A percentile compares a stretch with the other conserved stretches of the same genome.
phyloP scores from a whole-genome alignment of 2,113 vertebrate species.

The Caranx ignobilis region DNA sequence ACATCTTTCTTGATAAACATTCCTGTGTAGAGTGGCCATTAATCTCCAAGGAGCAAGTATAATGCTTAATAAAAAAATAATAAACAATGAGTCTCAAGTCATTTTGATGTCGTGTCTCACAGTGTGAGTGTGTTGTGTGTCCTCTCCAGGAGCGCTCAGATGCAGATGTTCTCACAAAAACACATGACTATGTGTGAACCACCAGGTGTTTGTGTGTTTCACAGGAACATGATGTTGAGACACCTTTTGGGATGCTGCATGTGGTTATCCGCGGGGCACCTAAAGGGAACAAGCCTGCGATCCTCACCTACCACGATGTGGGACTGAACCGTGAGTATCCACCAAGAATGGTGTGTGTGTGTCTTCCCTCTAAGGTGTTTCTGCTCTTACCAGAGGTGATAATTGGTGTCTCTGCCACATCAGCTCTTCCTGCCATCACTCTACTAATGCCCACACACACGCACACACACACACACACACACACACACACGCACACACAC shows the following conservation, averaged over 20 bases:
- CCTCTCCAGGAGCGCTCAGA: background rate
- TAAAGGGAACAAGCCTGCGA: constrained; percentile 94
- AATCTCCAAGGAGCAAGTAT: no score
- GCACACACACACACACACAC: background rate
- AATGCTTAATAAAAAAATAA: background rate
- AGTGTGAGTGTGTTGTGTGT: no score
- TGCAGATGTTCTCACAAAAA: background rate
- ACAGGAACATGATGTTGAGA: constrained; percentile 98
- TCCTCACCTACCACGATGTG: constrained; percentile 97
- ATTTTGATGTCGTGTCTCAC: background rate
- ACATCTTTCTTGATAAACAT: no score
- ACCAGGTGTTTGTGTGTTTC: constrained; percentile 56
- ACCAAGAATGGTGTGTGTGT: background rate
- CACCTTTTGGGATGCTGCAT: constrained; percentile 94
- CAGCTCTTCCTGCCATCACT: background rate
- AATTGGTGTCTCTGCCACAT: constrained; percentile 44
- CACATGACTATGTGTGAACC: background rate
- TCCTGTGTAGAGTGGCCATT: no score
- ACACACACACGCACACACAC: no score
- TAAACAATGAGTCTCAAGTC: background rate
- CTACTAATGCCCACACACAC: background rate
- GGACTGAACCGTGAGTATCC: constrained; percentile 95
- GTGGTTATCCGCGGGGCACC: constrained; percentile 96
- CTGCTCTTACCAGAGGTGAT: constrained; percentile 53
- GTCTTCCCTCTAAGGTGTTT: constrained; percentile 33